These are phyloP conservation scores for Epizoanthus scotinus DNA, from an alignment of 92 coral and sea anemone species.

Conservation along the genomic window DNA sequence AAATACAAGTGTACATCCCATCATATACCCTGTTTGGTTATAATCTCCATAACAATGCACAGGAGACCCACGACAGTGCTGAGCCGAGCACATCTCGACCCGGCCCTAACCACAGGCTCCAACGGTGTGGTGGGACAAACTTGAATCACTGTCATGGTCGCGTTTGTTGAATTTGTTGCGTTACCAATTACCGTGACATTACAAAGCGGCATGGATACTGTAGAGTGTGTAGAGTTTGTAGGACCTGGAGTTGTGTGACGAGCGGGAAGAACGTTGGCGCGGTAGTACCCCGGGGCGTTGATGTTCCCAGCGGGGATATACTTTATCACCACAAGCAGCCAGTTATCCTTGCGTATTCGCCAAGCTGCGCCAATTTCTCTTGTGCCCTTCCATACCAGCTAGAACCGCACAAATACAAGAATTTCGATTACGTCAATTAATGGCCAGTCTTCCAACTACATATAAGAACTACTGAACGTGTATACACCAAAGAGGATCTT, in stretches of 20 bases:
- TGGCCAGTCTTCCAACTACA: not conserved
- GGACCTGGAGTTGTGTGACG: not conserved
- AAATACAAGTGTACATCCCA: too few relatives aligned
- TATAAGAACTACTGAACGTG: too few relatives aligned
- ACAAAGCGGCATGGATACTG: constrained; percentile 28
- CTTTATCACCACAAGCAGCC: constrained; percentile 27
- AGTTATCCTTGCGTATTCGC: constrained; percentile 14
- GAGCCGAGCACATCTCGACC: not conserved
- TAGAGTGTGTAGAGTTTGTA: not conserved
- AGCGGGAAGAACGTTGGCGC: constrained; percentile 24
- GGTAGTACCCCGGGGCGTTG: constrained; percentile 23
- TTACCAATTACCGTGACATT: constrained; percentile 18
- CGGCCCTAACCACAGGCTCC: constrained; percentile 31
- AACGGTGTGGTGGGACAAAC: constrained; percentile 25
- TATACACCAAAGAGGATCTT: too few relatives aligned
- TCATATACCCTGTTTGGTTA: too few relatives aligned
- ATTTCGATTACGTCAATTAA: not conserved
- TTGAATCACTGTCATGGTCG: constrained; percentile 28
- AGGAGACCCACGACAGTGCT: constrained; percentile 1
- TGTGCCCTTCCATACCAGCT: constrained; percentile 44
- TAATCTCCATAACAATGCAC: not conserved
- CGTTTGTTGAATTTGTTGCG: constrained; percentile 34
- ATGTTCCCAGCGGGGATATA: constrained; percentile 30
- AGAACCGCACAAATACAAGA: not conserved
- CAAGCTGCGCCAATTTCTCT: constrained; percentile 29